Evolutionary conservation across 2,113 vertebrate species (phyloP), one percentile per base, ranked within the genome.

Genomic region (Gallinago undulata): DNA sequence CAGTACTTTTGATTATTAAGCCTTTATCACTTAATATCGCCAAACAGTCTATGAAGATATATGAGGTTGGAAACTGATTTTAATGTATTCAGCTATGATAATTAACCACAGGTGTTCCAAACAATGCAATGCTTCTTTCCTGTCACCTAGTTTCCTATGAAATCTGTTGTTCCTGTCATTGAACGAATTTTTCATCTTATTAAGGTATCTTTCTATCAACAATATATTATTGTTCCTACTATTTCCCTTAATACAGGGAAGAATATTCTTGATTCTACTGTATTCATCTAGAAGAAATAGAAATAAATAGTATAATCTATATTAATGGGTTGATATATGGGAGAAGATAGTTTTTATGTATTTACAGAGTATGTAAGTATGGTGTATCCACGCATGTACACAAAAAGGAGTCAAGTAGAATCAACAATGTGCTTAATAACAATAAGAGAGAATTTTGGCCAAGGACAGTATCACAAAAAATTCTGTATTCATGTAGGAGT

Each of bases 1-100:
- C 98, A 98, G 98, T 98, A 98, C 97, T 98, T 98, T 98, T 98
- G 97, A 98, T 98, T 98, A 98, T 98, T 98, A 98, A 98, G 97
- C 97, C 92, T 98, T 98, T 98, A 98, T 98, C 97, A 47, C 97
- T 98, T 98, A 98, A 98, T 98, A 98, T 98, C 87, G 57, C 96
- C 97, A 98, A 98, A 98, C 76, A 97, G 92, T 97, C 97, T 97
- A 97, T 98, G 98, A 98, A 98, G 97, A 98, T 98, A 98, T 98
- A 98, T 98, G 97, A 98, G 94, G 87, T 19, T 94, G 63, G 93
- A 97, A 97, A 98, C 88, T 94, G 94, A 98, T 98, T 98, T 98
- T 97, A 98, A 98, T 98, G 97, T 98, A 97, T 97, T 98, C 97
- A 96, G 82, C 93, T 95, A 80, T 92, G 96, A 97, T 98, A 98